Evolutionary conservation across 2,888 invertebrate genomes (phyloP).

Genomic region (Cheilosia vulpina): DNA sequence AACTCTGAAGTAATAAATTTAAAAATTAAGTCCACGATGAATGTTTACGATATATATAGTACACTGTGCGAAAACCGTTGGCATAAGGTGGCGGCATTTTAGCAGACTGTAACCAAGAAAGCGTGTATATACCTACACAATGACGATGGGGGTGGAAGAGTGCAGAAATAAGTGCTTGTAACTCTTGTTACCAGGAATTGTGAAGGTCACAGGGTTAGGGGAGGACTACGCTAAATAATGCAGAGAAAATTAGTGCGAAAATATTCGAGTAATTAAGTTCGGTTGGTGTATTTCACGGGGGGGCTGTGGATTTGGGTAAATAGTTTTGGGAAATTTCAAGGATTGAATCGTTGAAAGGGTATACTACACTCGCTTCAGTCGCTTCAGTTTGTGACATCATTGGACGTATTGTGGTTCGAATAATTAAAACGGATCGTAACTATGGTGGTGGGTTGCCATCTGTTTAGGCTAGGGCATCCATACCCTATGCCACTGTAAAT

Average conservation of each 20-base stretch:
- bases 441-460: too few species aligned
- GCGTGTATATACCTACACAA: background rate
- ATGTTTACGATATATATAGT: constrained; percentile 40
- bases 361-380: too few species aligned
- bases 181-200: constrained; percentile 59
- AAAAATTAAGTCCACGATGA: constrained; percentile 66
- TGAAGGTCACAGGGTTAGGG: constrained; percentile 59
- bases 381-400: too few species aligned
- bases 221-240: constrained; percentile 45
- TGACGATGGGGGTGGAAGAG: background rate
- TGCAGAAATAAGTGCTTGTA: constrained; percentile 39
- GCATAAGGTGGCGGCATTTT: background rate
- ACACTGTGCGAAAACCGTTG: constrained; percentile 33
- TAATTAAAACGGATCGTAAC: too few species aligned
- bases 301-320: background rate
- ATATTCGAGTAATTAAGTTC: constrained; percentile 56
- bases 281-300: background rate
- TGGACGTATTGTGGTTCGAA: too few species aligned
- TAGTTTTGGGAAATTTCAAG: constrained; percentile 26
- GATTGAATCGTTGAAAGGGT: background rate
- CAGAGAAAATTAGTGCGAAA: constrained; percentile 53
- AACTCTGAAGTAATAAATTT: constrained; percentile 64
- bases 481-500: too few species aligned
- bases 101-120: background rate
- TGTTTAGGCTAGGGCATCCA: too few species aligned